These are phyloP conservation scores for Lophura nycthemera DNA, from an alignment of 2,113 vertebrate species.

Conservation along the genomic window DNA sequence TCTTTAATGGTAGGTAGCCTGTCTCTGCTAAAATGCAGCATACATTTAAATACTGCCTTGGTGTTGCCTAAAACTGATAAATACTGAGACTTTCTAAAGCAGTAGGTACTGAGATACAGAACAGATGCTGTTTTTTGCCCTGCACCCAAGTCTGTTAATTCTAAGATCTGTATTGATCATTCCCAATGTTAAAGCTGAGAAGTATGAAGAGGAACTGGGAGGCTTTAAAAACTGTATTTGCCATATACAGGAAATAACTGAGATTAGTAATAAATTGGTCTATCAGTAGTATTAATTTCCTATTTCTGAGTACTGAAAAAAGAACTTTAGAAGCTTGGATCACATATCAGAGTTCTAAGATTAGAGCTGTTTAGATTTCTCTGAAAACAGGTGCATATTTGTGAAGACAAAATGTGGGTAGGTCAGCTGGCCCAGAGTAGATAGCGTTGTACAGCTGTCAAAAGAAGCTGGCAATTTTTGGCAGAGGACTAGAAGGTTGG, in stretches of 20 bases:
- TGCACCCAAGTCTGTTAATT: neutral
- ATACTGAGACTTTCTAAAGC: neutral
- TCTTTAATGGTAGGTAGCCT: slow-evolving; percentile 7
- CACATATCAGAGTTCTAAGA: neutral
- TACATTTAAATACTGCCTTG: slow-evolving; percentile 38
- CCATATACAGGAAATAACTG: neutral
- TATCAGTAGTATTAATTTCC: neutral
- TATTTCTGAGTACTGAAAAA: neutral
- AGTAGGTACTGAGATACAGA: slow-evolving; percentile 50
- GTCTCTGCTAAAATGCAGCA: slow-evolving; percentile 25
- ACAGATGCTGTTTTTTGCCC: neutral
- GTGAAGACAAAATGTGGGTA: neutral
- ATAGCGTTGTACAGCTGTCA: neutral
- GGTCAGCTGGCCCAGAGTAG: neutral
- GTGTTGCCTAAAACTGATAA: slow-evolving; percentile 31
- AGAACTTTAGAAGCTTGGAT: neutral
- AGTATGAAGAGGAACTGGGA: neutral
- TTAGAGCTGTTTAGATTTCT: neutral
- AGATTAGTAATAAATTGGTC: neutral
- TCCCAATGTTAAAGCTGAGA: slow-evolving; percentile 5
- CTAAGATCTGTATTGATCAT: neutral
- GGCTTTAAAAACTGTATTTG: neutral
- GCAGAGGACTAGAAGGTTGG: neutral
- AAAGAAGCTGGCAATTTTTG: neutral
- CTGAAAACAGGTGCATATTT: neutral